phyloP scores from a whole-genome alignment of 2,888 invertebrate species.

The Trichogramma evanescens region DNA sequence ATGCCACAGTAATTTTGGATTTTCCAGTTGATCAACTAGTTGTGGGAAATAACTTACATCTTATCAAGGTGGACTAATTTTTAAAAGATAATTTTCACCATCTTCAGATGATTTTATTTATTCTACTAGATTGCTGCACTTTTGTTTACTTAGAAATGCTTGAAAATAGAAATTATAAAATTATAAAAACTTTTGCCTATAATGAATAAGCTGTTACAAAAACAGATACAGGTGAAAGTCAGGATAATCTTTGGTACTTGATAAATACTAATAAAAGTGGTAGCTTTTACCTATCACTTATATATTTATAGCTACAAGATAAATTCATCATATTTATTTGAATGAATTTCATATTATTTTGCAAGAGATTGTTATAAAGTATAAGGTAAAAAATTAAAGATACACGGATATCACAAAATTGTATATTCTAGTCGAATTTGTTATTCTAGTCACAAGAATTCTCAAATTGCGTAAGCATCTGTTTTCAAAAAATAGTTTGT shows the following conservation, averaged over 20 bases:
- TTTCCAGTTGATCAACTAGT: conserved; percentile 76
- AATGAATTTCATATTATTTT: conserved; percentile 10
- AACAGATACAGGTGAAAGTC: conserved; percentile 6
- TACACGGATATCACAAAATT: conserved; percentile 12
- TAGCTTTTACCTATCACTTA: conserved; percentile 11
- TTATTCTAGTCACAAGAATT: conserved; percentile 40
- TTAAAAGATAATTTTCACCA: conserved; percentile 13
- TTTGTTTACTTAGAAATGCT: conserved; percentile 29
- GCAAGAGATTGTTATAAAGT: conserved; percentile 10
- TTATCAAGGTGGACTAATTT: conserved; percentile 40
- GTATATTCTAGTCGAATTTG: conserved; percentile 40
- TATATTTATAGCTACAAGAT: conserved; percentile 13
- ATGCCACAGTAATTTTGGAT: conserved; percentile 79
- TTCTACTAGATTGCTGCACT: conserved; percentile 38
- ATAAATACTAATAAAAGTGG: conserved; percentile 10
- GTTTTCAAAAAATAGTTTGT: conserved; percentile 9
- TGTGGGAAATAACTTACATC: conserved; percentile 57
- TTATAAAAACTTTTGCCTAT: not conserved
- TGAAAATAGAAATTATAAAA: not conserved
- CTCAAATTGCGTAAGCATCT: conserved; percentile 27
- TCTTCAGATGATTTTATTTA: conserved; percentile 25
- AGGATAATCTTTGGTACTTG: conserved; percentile 13
- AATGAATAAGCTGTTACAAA: not conserved
- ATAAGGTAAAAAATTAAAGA: conserved; percentile 10
- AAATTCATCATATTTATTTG: conserved; percentile 12